These are phyloP conservation scores for Dasypus novemcinctus DNA, from an alignment of 2,113 vertebrate genomes.

Conservation along the genomic window DNA sequence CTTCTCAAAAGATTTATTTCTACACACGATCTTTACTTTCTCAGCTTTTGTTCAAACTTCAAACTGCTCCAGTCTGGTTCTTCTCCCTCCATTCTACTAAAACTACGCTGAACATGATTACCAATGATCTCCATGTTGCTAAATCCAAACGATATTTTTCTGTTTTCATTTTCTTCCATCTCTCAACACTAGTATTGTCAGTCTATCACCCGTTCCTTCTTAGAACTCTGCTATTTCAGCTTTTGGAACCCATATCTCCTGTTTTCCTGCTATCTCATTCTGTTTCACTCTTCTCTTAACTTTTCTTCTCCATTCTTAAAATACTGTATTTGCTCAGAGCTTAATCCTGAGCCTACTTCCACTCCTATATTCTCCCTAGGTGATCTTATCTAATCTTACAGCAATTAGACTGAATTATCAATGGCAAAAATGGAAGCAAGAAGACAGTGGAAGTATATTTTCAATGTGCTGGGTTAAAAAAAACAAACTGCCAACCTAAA, in stretches of 20 bases:
- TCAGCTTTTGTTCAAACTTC: neutral
- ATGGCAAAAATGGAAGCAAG: no score
- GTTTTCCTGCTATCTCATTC: neutral
- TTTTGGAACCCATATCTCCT: neutral
- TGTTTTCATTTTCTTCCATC: neutral
- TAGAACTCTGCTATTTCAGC: neutral
- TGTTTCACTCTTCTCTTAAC: neutral
- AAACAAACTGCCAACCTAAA: no score
- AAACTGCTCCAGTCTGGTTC: neutral
- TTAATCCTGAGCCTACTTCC: neutral
- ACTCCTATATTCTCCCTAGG: neutral
- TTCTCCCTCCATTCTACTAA: neutral
- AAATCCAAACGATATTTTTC: neutral
- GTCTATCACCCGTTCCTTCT: neutral
- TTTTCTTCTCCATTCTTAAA: neutral
- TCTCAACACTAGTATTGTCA: neutral
- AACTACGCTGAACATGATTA: neutral
- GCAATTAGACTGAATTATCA: no score
- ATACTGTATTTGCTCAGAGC: neutral
- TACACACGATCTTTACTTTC: neutral
- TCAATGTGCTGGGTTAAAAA: no score
- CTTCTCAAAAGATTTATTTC: neutral
- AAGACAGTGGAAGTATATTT: no score
- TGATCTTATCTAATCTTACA: neutral
- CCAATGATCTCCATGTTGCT: neutral